Base-by-base conservation (phyloP, 2,888 invertebrate species). In the Itoplectis maculator region DNA sequence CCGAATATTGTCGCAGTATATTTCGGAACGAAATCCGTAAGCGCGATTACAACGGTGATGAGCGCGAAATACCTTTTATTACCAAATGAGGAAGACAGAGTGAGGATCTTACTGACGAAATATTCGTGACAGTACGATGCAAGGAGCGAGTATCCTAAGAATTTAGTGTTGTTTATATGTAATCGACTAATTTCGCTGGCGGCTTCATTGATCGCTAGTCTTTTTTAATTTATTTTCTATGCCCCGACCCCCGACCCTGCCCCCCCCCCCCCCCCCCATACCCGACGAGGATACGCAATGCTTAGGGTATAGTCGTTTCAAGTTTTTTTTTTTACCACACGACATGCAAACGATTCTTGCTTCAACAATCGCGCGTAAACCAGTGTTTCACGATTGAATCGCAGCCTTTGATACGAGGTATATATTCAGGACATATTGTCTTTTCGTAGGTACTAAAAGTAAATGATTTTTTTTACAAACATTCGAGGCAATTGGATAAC, bases 1-100 rank as follows among this genome's bases (percentile, higher is more conserved):
- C 69, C 40, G 78, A 68, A 74, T 79, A 78, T 75, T 77, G 79
- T 79, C 74, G 79, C 83, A 80, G 56, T 76, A 65, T 79, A 66
- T 73, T 61, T 61, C 68, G 29, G 42, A 54, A n/a, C 66, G 56
- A 68, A 81, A 75, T 82, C 81, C 59, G 73, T 78, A 69, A 51
- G 77, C 59, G 76, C 72, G 5, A 29, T 69, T 63, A 69, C 42
- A 61, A 37, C 66, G 69, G 56, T 72, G 56, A 35, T 66, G 51
- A 81, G 69, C 29, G 68, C 20, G 66, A 72, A 72, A 54, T 59
- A 74, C 42, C 42, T 75, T 70, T 77, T 59, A 76, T 80, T 77
- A 73, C 79, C 75, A 81, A 77, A 69, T 79, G 81, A 79, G 74
- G 66, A 63, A 77, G 47, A 66, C 51, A 54, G 40, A 78, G 59